Evolutionary conservation across 2,113 vertebrate genomes (phyloP), one percentile per base, ranked within the genome.

Genomic region (Hyperopisus bebe): DNA sequence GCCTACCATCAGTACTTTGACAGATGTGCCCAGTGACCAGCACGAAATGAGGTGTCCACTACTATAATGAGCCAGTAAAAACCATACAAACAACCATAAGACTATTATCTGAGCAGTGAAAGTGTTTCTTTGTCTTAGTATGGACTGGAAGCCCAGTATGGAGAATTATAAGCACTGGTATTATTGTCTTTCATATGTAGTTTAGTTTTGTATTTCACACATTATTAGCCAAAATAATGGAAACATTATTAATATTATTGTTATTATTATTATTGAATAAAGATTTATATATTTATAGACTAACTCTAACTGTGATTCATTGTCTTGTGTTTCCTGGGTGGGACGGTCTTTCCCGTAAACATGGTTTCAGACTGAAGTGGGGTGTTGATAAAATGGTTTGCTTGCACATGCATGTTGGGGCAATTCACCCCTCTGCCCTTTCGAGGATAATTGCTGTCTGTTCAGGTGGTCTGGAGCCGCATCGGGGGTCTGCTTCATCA

Each of bases 281-380:
- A 96, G 95, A 95, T 95, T 13, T 96, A 94, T 96, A 95, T 96
- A 96, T 96, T 96, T 96, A 95, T 96, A 95, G 86, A 89, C 92
- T 90, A 92, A 47, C 66, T 31, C 5, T 50, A 21, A 89, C 82
- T 90, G 90, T 8, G 19, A 42, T 62, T 93, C 15, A 13, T 91
- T 17, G 27, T 80, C 47, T 77, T 39, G 24, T 50, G 66, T 39
- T 77, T 77, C 11, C 70, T 77, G 39, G 70, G 70, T 77, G 70
- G 31, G 1, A 35, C 0, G 31, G 70, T 39, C 74, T 31, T 70
- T 70, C 62, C 62, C 10, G 3, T 70, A 31, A 31, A 13, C 58
- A 4, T 70, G n/a, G 27, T 5, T 70, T 80, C 74, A 42, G 35
- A 7, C 74, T 42, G 74, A 80, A 17, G 9, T 39, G 70, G 31